Base-by-base conservation (phyloP, 1,140 invertebrate genomes). In the Polypedilum pembai region DNA sequence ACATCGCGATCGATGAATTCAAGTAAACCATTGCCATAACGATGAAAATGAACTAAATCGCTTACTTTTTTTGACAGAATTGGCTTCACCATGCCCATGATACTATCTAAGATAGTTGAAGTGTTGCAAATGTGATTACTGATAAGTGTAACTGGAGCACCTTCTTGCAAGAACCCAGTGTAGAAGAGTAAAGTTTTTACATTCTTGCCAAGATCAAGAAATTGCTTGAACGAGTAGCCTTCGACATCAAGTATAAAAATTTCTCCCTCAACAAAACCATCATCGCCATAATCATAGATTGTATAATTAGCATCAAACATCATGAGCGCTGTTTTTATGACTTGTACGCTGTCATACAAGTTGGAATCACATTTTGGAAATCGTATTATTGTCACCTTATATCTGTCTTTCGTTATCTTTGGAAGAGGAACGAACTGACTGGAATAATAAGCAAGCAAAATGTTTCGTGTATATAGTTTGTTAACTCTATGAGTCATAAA, bases 181-280 rank as follows among this genome's bases (percentile, higher is more conserved):
- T 56, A 56, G 1, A 56, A 56, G 10, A 56, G 15, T 1, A 56
- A n/a, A 0, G 45, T 56, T 15, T 56, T 56, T 4, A 15, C 45
- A 56, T 56, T 56, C n/a, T 56, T 56, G 4, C 12, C 45, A 12
- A 56, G 45, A 56, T 56, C 45, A 15, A 56, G 45, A 15, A 56
- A 56, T 15, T 56, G 45, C 3, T 56, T 56, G 15, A 56, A 56
- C 15, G 45, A 56, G 15, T 56, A 56, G 8, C 45, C 45, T 15
- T 56, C 69, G 10, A 72, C 69, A 40, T 72, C 69, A 5, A 72
- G 18, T 20, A 72, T 15, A 15, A 72, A 72, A 17, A 72, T 72
- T 72, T 72, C 69, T 10, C 69, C 69, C 10, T 72, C 69, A 40
- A 72, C 69, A 40, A 72, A 72, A n/a, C 45, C 45, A 56, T 56